These are phyloP conservation scores for Bellardia bayeri DNA, from an alignment of 2,888 invertebrate species.

Conservation along the genomic window DNA sequence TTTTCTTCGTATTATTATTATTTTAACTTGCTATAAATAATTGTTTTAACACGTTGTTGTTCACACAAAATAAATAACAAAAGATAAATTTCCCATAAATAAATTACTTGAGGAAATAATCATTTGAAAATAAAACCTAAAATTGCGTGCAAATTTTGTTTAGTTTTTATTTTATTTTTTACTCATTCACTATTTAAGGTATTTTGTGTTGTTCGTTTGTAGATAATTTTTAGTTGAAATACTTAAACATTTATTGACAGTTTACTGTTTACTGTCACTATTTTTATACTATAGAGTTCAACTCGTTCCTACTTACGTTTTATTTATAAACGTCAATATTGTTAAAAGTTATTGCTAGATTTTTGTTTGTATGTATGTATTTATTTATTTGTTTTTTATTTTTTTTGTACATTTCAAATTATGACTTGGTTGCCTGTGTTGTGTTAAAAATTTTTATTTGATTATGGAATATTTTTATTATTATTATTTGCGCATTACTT, in stretches of 20 bases:
- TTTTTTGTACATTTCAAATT: slow-evolving; percentile 33
- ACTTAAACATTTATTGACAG: slow-evolving; percentile 59
- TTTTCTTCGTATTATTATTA: background rate
- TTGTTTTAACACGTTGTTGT: slow-evolving; percentile 19
- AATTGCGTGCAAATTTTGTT: slow-evolving; percentile 34
- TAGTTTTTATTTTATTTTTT: background rate
- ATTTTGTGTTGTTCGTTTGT: background rate
- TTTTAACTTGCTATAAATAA: slow-evolving; percentile 42
- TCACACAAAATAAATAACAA: slow-evolving; percentile 1
- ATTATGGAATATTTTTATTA: background rate
- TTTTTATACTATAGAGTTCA: slow-evolving; percentile 16
- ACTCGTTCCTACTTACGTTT: background rate
- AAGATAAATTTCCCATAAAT: slow-evolving; percentile 44
- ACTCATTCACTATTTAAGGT: slow-evolving; percentile 29
- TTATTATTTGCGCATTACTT: slow-evolving; percentile 3
- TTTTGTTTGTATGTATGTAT: background rate
- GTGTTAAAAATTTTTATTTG: background rate
- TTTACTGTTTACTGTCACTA: slow-evolving; percentile 63
- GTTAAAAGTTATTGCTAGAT: background rate
- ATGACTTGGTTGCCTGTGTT: background rate
- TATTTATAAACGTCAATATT: slow-evolving; percentile 17
- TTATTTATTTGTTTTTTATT: background rate
- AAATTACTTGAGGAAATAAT: slow-evolving; percentile 37
- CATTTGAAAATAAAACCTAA: background rate
- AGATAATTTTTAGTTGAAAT: slow-evolving; percentile 19